These are phyloP conservation scores for Pitangus sulphuratus DNA, from an alignment of 2,797 vertebrate species.

Conservation along the genomic window DNA sequence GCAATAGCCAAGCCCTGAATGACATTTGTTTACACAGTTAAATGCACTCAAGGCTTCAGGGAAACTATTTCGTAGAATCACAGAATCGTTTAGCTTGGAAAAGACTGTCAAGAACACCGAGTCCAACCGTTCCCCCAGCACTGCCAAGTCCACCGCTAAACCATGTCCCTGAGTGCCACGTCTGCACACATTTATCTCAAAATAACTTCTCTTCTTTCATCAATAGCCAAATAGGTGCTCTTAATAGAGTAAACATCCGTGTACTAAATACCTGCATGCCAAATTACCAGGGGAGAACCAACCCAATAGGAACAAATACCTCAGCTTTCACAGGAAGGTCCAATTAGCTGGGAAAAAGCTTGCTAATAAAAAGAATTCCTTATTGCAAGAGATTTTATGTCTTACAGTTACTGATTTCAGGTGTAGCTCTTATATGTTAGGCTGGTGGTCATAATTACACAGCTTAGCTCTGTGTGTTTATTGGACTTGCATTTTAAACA, in stretches of 20 bases:
- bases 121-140: not conserved
- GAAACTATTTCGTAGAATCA: not conserved
- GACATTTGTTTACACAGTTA: not conserved
- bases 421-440: not conserved
- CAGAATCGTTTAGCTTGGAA: not conserved
- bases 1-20: not conserved
- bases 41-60: not conserved
- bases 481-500: not conserved
- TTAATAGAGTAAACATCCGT: not conserved
- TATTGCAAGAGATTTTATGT: not conserved
- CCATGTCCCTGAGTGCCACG: not conserved
- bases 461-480: not conserved
- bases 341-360: not conserved
- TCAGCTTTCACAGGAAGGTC: not conserved
- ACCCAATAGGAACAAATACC: not conserved
- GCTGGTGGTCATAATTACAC: not conserved
- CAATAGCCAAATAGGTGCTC: not conserved
- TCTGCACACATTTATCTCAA: not conserved
- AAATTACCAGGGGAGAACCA: not conserved
- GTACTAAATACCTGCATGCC: not conserved
- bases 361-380: not conserved
- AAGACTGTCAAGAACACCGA: not conserved
- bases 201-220: conserved; percentile 2
- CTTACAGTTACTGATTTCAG: not conserved
- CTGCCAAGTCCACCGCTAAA: not conserved